A percentile compares a stretch with the other conserved stretches of the same genome.
These are phyloP conservation scores for Cephus sareptanus DNA, from an alignment of 2,888 invertebrate species.

Conservation along the genomic window DNA sequence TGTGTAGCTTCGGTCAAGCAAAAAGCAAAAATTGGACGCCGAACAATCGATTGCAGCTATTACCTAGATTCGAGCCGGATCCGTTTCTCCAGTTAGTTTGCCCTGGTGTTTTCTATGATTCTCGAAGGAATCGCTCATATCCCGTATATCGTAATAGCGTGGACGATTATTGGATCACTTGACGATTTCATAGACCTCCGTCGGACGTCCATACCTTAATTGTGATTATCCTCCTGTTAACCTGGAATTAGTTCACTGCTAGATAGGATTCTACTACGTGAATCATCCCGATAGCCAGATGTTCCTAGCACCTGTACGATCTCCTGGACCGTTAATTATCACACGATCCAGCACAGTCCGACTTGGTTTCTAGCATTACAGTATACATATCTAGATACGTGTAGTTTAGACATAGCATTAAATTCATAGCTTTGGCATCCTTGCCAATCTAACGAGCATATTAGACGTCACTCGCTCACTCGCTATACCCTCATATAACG, in stretches of 20 bases:
- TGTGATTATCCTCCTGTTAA: not conserved
- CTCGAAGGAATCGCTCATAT: not conserved
- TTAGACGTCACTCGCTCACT: not conserved
- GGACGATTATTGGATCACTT: not conserved
- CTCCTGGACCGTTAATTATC: slow-evolving; percentile 2
- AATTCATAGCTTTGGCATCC: not conserved
- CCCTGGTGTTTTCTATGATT: not conserved
- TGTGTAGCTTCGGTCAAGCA: not conserved
- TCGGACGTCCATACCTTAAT: not conserved
- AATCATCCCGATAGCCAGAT: slow-evolving; percentile 1
- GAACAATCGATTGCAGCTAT: not conserved
- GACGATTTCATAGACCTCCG: not conserved
- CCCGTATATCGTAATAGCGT: not conserved
- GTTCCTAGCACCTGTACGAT: not conserved
- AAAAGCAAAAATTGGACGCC: not conserved
- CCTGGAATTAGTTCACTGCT: not conserved
- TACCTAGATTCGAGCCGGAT: not conserved
- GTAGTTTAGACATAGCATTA: not conserved
- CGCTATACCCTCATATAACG: too few species aligned
- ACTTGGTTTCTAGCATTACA: not conserved
- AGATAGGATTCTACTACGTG: not conserved
- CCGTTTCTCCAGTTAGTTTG: not conserved
- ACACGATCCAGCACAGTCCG: not conserved
- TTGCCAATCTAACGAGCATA: not conserved
- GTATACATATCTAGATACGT: not conserved